Evolutionary conservation across 2,113 vertebrate species (phyloP).

Genomic region (Tetraodon nigroviridis): DNA sequence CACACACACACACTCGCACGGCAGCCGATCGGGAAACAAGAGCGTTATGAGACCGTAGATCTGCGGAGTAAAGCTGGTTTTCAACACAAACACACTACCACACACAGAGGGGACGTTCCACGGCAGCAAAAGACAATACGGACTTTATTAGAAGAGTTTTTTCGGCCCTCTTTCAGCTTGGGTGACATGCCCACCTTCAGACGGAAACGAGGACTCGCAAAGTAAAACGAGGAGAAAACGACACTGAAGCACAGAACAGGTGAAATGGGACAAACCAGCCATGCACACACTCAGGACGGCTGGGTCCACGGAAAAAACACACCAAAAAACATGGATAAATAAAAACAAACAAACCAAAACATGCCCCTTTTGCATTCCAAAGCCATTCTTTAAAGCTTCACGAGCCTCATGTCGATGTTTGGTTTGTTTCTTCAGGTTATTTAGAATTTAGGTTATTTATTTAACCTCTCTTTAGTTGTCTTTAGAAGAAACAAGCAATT

Average conservation of each 20-base stretch:
- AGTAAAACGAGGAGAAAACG: constrained; percentile 11
- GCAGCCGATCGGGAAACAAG: constrained; percentile 9
- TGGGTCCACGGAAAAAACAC: neutral
- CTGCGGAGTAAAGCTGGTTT: neutral
- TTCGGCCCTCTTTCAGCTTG: neutral
- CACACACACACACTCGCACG: neutral
- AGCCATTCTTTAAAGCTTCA: constrained; percentile 71
- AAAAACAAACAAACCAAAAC: constrained; percentile 24
- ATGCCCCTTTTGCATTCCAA: constrained; percentile 77
- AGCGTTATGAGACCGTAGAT: constrained; percentile 19
- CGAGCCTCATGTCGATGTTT: constrained; percentile 13
- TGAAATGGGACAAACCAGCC: neutral
- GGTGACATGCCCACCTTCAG: constrained; percentile 47
- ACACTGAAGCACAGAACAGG: constrained; percentile 13
- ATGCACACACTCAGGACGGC: too few relatives aligned
- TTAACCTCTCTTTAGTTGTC: too few relatives aligned
- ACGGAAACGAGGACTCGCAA: constrained; percentile 26
- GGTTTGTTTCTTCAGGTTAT: neutral
- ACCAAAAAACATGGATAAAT: constrained; percentile 9
- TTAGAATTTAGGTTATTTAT: neutral
- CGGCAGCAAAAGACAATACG: constrained; percentile 38
- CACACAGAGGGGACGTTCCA: constrained; percentile 40
- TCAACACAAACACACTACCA: constrained; percentile 30
- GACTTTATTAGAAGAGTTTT: constrained; percentile 14
- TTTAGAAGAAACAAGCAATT: too few relatives aligned